Base-by-base conservation (phyloP, 2,888 invertebrate genomes). In the Argyresthia goedartella region DNA sequence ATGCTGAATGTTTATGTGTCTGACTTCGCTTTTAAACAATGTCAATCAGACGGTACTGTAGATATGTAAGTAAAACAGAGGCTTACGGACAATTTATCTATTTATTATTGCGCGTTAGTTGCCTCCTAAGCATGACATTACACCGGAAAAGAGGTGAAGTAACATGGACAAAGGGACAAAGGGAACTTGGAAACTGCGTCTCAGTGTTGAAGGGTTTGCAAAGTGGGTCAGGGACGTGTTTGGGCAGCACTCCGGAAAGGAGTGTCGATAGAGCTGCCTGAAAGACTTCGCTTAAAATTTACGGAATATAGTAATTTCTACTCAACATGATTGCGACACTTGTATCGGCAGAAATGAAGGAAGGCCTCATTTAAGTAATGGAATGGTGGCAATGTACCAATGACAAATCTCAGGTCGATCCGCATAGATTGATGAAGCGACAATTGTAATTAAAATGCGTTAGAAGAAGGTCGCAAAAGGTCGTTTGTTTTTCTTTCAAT, bases 101-200 rank as follows among this genome's bases (percentile, higher is more conserved):
- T 25, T 25, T 25, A 25, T 25, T 25, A 6, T 25, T 25, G 25
- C 25, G 25, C 25, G 6, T 25, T 25, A 25, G 13, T 14, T 48
- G 35, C 48, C 36, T 48, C 10, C 15, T 35, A 14, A 14, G 35
- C 39, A 48, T 50, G 50, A 50, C 42, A 33, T 41, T 13, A 41
- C 8, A 16, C 50, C 41, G 42, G 9, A 41, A 25, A 8, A 14
- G 16, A 11, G 33, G 25, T 50, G 50, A 50, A 15, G 50, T 50
- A 25, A 50, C 1, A 6, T 49, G 10, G 49, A 36, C 48, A 41
- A 50, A 44, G 39, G 10, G 49, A 36, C 48, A 41, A 50, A 44
- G 39, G 50, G 44, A 44, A n/a, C 14, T 13, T 1, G 15, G 44
- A 50, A 44, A 50, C 44, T 50, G 50, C 50, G 50, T 34, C 50